phyloP scores from a whole-genome alignment of 92 coral and sea anemone genomes.

The Galaxea fascicularis region DNA sequence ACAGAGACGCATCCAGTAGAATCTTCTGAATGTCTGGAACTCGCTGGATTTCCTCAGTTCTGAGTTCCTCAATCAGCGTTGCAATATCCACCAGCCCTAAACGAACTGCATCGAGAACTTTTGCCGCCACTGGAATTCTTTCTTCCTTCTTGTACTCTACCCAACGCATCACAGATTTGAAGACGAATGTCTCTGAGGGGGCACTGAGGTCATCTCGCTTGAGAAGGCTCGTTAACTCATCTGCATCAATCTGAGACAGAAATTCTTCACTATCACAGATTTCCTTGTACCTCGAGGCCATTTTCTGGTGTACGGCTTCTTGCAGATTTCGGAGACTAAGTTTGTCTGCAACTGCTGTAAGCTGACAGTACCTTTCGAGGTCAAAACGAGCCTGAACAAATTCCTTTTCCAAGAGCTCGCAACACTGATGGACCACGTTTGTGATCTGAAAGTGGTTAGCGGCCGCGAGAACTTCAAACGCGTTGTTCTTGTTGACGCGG shows the following conservation, averaged over 20 bases:
- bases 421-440: conserved; percentile 4
- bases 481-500: conserved; percentile 38
- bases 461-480: conserved; percentile 52
- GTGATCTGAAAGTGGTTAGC: conserved; percentile 46
- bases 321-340: neutral
- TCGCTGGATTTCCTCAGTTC: conserved; percentile 3
- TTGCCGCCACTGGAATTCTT: conserved; percentile 44
- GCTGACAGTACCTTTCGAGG: neutral
- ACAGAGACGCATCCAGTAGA: conserved; percentile 6
- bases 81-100: conserved; percentile 47
- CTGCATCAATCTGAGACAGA: conserved; percentile 30
- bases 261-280: conserved; percentile 62
- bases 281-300: conserved; percentile 40
- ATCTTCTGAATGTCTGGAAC: conserved; percentile 10
- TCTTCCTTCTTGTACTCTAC: conserved; percentile 42
- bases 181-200: conserved; percentile 65
- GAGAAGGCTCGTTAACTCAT: conserved; percentile 41
- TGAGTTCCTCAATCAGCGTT: conserved; percentile 9
- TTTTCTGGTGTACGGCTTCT: neutral
- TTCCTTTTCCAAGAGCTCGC: conserved; percentile 6
- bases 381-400: neutral
- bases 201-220: conserved; percentile 42
- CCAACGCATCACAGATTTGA: conserved; percentile 72
- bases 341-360: neutral
- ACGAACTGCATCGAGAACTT: conserved; percentile 56